Percentiles rank a stretch among this genome's conserved stretches.
Evolutionary conservation across 2,797 vertebrate species (phyloP).

Genomic region (Enteromius anoplus): DNA sequence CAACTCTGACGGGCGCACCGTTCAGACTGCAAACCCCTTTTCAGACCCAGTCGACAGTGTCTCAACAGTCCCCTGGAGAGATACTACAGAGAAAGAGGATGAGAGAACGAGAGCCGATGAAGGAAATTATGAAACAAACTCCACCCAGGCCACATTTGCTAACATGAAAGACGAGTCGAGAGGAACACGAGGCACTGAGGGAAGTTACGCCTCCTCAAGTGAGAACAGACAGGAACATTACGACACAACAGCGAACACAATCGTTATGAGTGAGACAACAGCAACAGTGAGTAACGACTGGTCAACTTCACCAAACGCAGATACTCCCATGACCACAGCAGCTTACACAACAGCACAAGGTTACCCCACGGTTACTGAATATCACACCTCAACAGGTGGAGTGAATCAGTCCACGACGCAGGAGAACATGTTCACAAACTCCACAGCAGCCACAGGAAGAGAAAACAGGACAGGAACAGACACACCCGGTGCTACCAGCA

Average conservation of each 20-base stretch:
- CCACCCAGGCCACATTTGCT: slow-evolving; percentile 5
- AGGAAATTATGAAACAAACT: slow-evolving; percentile 25
- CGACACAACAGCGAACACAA: slow-evolving; percentile 3
- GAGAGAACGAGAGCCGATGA: neutral
- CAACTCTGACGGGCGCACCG: neutral
- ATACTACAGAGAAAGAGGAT: neutral
- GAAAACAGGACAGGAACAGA: neutral
- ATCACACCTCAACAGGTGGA: neutral
- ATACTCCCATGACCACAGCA: neutral
- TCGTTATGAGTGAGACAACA: neutral
- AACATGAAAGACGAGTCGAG: neutral
- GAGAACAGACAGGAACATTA: slow-evolving; percentile 17
- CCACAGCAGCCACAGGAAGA: neutral
- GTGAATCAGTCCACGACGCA: slow-evolving; percentile 8
- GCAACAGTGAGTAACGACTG: neutral
- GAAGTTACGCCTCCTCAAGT: slow-evolving; percentile 14
- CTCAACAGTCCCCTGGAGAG: slow-evolving; percentile 15
- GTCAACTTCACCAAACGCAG: slow-evolving; percentile 10
- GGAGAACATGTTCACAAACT: neutral
- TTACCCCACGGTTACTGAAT: neutral
- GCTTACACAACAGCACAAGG: neutral
- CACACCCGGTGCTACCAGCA: slow-evolving; percentile 3
- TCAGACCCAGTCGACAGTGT: neutral
- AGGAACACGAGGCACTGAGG: slow-evolving; percentile 31
- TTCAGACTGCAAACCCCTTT: neutral